Percentiles rank a stretch among this genome's conserved stretches.
Conservation (phyloP, 37 sponge, comb jelly and placozoan species). For the Aplysina aerophoba region DNA sequence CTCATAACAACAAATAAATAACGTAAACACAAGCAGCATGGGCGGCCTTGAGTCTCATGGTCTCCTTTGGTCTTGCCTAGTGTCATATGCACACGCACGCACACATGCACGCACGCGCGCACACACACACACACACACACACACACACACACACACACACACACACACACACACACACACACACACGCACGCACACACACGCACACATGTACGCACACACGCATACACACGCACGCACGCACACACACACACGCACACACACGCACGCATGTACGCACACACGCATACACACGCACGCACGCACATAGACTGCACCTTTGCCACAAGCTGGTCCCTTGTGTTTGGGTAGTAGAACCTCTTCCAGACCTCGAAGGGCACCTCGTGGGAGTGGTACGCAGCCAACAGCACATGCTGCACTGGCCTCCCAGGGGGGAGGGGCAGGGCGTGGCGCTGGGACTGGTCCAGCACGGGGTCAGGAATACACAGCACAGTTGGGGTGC, state of each 20-base stretch:
- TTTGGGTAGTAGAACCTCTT: slow-evolving; percentile 91
- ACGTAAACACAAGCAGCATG: too few species aligned
- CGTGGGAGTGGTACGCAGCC: slow-evolving; percentile 28
- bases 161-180: too few species aligned
- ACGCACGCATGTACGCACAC: not conserved
- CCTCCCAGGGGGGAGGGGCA: slow-evolving; percentile 26
- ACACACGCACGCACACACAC: not conserved
- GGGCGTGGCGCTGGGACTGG: slow-evolving; percentile 52
- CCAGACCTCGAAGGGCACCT: slow-evolving; percentile 90
- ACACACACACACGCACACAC: too few species aligned
- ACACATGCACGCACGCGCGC: too few species aligned
- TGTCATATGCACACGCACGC: too few species aligned
- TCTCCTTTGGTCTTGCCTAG: too few species aligned
- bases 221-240: not conserved
- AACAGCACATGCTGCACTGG: slow-evolving; percentile 60
- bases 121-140: too few species aligned
- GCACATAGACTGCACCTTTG: slow-evolving; percentile 64
- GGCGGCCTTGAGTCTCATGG: too few species aligned
- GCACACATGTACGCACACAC: not conserved
- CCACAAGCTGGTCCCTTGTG: slow-evolving; percentile 86
- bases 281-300: slow-evolving; percentile 30
- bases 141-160: too few species aligned
- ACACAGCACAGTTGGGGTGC: slow-evolving; percentile 69
- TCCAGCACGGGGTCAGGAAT: slow-evolving; percentile 61
- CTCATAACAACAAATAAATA: too few species aligned